These are phyloP conservation scores for Vidua chalybeata DNA, from an alignment of 2,113 vertebrate genomes.

Conservation along the genomic window DNA sequence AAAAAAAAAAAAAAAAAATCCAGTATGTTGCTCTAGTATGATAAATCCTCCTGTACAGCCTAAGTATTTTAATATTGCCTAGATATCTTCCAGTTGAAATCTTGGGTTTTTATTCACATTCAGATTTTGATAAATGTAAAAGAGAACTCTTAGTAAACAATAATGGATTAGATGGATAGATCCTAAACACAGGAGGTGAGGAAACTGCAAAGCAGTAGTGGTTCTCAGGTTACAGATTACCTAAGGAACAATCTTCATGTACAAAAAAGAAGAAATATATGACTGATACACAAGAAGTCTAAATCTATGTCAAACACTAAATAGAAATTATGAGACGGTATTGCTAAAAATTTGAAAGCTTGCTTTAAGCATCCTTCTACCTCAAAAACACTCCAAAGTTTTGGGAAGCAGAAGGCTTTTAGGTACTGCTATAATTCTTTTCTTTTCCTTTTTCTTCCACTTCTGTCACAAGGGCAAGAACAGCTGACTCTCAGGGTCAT, in stretches of 20 bases:
- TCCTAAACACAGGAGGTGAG: not conserved
- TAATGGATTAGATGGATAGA: not conserved
- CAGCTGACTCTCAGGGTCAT: conserved; percentile 68
- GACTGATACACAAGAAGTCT: not conserved
- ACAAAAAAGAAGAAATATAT: not conserved
- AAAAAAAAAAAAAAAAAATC: not conserved
- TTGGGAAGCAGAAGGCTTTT: conserved; percentile 54
- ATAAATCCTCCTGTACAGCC: not conserved
- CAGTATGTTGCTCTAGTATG: not conserved
- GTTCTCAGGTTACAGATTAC: not conserved
- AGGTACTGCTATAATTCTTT: conserved; percentile 68
- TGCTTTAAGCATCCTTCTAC: conserved; percentile 39
- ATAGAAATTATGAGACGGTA: not conserved
- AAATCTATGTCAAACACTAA: conserved; percentile 10
- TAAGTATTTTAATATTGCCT: not conserved
- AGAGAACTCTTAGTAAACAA: not conserved
- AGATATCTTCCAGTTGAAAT: not conserved
- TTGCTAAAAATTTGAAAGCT: conserved; percentile 50
- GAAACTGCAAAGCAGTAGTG: not conserved
- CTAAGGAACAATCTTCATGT: not conserved
- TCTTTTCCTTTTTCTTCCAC: conserved; percentile 56
- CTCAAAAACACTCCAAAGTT: conserved; percentile 51
- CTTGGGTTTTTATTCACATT: not conserved
- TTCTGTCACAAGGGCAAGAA: conserved; percentile 64
- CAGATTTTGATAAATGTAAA: not conserved